Evolutionary conservation across 2,113 vertebrate genomes (phyloP), one percentile per base, ranked within the genome.

Genomic region (Colaptes auratus): DNA sequence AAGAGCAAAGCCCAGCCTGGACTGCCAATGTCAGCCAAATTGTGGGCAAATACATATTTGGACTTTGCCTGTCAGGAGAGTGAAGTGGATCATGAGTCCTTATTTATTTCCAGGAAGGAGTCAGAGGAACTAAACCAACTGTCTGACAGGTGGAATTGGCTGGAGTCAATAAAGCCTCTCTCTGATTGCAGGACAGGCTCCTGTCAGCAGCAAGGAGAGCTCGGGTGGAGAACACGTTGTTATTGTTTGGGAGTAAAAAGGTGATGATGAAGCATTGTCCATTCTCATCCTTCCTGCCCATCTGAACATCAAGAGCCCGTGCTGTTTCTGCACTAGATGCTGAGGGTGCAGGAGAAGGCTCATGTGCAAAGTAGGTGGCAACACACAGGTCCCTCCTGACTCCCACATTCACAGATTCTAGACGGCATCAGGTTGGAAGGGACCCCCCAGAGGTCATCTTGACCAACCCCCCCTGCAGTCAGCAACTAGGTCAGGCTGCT

Each of bases 61-160:
- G 90, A 44, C 92, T 97, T 86, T 93, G 90, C 94, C 94, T 90
- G 88, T 80, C 90, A 87, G 23, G 39, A 39, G 72, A 61, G 53
- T 77, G 86, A 91, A 93, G 92, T 76, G 89, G 60, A 88, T 92
- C 67, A 36, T 16, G 46, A 96, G 80, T 66, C 95, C 92, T 66
- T 77, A 50, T 83, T 71, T 95, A 80, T 85, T 95, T 95, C 78
- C 44, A 67, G 69, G 90, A 46, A 52, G 71, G 69, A 89, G 86
- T 60, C 39, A 70, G 67, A 70, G 25, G 61, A 92, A 55, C 58
- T 66, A 61, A 95, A 86, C 81, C 76, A 95, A 76, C 59, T 44
- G 31, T 71, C 69, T 92, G 93, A 89, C 58, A 89, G 85, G 88
- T 76, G 35, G 86, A 95, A 93, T 83, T 90, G 90, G 74, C 55